phyloP scores from a whole-genome alignment of 2,797 vertebrate species.

The Darevskia nairensis region DNA sequence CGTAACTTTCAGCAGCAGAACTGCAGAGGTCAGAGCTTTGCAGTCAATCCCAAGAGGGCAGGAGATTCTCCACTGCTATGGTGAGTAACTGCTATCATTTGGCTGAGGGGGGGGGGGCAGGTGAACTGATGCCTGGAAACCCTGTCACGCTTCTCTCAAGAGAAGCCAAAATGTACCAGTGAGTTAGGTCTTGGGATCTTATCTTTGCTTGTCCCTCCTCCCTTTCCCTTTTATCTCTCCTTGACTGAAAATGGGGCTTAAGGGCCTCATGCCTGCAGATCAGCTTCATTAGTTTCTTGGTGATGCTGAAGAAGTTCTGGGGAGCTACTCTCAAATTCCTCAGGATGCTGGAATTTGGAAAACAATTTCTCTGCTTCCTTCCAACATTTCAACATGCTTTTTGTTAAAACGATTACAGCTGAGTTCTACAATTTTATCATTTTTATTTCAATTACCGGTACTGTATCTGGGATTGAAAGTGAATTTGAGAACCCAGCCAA shows the following conservation, averaged over 20 bases:
- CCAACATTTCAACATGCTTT: too few relatives aligned
- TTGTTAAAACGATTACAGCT: not conserved
- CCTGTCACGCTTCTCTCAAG: not conserved
- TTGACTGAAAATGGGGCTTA: not conserved
- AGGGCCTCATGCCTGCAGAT: not conserved
- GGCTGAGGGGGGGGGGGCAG: too few relatives aligned
- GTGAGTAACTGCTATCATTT: conserved; percentile 72
- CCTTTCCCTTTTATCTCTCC: not conserved
- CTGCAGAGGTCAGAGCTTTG: conserved; percentile 82
- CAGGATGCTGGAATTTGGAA: not conserved
- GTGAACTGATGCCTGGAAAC: not conserved
- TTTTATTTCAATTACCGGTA: not conserved
- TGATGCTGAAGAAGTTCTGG: not conserved
- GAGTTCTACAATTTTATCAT: not conserved
- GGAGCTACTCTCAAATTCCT: not conserved
- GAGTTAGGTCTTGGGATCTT: not conserved
- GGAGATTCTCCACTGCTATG: conserved; percentile 95
- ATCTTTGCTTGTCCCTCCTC: not conserved
- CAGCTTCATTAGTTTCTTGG: not conserved
- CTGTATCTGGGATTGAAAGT: not conserved
- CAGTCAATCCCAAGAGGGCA: conserved; percentile 82
- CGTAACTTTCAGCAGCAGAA: conserved; percentile 82
- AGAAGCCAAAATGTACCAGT: too few relatives aligned
- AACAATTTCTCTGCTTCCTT: not conserved
- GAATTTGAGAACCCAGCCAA: not conserved